Base-by-base conservation (phyloP, 2,797 vertebrate species). In the Triplophysa yarkandensis region DNA sequence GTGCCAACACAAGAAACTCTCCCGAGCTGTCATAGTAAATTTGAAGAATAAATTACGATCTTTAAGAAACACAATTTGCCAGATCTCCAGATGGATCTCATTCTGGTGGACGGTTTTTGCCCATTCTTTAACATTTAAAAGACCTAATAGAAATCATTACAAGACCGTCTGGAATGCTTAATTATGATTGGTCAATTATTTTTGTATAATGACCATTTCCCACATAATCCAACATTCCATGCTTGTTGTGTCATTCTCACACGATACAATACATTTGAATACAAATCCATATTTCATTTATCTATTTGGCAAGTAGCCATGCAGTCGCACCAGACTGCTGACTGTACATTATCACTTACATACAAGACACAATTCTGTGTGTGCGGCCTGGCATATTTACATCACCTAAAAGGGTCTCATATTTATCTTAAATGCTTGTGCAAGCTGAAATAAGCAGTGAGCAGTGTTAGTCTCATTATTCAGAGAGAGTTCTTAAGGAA, bases 11-110 rank as follows among this genome's bases (percentile, higher is more conserved):
- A 16, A 74, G 16, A 61, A 60, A 41, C 39, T 34, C 19, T 21
- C 25, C 27, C 60, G 25, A 54, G 64, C 43, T 78, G 70, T 78
- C 60, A 62, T 43, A 16, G 28, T 65, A 62, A 58, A 54, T 67
- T 71, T 54, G 55, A 69, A n/a, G 2, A n/a, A 83, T 74, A 79
- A 68, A 76, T 58, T 34, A 69, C 44, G 77, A 68, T 79, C 25
- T 81, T 52, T 69, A 74, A 25, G 70, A 81, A 76, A 44, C 32
- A 55, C 36, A 57, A 65, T 72, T 75, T 57, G 63, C 71, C 77
- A 76, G 63, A 76, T 71, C 39, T 66, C 64, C 80, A 74, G 78
- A 74, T 83, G 81, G 71, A 85, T 77, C 77, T 60, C 81, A 75
- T 72, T 82, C 81, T 84, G 78, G 55, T 61, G 48, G 13, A 78